Evolutionary conservation across 2,113 vertebrate species (phyloP), one percentile per base, ranked within the genome.

Genomic region (Neofelis nebulosa): DNA sequence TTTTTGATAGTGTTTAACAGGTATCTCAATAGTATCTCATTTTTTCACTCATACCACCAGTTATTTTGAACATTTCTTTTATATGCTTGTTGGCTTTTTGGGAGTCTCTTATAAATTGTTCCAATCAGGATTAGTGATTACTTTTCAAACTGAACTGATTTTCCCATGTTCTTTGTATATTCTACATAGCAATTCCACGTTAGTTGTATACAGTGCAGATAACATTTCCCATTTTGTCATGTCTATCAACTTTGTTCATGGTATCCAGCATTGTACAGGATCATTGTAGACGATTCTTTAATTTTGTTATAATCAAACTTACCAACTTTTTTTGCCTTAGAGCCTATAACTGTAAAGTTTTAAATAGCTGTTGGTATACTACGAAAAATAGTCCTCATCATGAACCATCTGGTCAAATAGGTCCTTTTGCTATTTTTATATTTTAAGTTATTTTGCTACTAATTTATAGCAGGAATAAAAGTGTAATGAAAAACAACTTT

Each of bases 51-150:
- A 14, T 74, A 38, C 29, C 31, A 66, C 82, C 55, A 94, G 0
- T 96, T 81, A 74, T 36, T 94, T 81, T 94, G 45, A 81, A 25
- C 48, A 61, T 91, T 91, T 91, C 16, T 79, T 91, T 38, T 38
- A 52, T 78, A 36, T 85, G 48, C 9, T 14, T 91, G 33, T 95
- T 95, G 19, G 38, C 31, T 92, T 86, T 50, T 63, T 31, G 81
- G 18, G 50, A 91, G 4, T 91, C 50, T 87, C 31, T 65, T 79
- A 50, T 31, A 38, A 69, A 85, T 91, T 71, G 52, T 69, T 80
- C 3, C 13, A 33, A 12, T 82, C 10, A 82, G 36, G 36, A 69
- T 93, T 81, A n/a, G 31, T 61, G 19, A 61, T 74, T 88, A 45
- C 19, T 84, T 95, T 52, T 88, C 71, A 25, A 74, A 74, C 38